phyloP scores from a whole-genome alignment of 2,113 vertebrate species.

The human region GRCh38 chr2:201759501-201760000 shows the following conservation, averaged over 20 bases:
- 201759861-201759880: slow-evolving; percentile 25
- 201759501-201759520: background rate
- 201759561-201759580: slow-evolving; percentile 3
- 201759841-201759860: background rate
- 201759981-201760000: background rate
- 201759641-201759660: slow-evolving; percentile 43
- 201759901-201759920: slow-evolving; percentile 11
- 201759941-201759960: background rate
- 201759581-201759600: background rate
- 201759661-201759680: background rate
- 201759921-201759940: slow-evolving; percentile 17
- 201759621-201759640: background rate
- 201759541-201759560: slow-evolving; percentile 1
- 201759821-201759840: background rate
- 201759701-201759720: slow-evolving; percentile 22
- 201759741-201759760: background rate
- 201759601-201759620: slow-evolving; percentile 33
- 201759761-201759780: background rate
- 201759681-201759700: background rate
- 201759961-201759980: background rate
- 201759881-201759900: background rate
- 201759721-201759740: slow-evolving; percentile 16
- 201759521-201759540: slow-evolving; percentile 41
- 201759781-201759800: background rate
- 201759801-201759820: background rate